Conservation (phyloP, 2,888 invertebrate species). For the Tachina grossa region DNA sequence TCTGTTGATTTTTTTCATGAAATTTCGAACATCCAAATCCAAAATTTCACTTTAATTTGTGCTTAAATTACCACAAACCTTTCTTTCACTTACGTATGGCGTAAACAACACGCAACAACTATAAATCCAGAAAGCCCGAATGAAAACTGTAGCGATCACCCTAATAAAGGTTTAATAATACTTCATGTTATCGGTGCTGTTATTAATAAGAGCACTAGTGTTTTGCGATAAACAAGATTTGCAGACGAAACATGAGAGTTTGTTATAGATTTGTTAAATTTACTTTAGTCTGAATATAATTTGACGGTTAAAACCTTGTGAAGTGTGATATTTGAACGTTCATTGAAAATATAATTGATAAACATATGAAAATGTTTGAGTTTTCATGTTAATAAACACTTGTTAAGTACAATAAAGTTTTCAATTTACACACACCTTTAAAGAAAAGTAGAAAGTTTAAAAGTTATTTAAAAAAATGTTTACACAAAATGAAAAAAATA, state of each 20-base stretch:
- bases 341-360: constrained; percentile 15
- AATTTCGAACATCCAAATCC: no score
- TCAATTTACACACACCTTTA: no score
- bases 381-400: no score
- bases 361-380: not conserved
- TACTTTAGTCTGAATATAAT: constrained; percentile 28
- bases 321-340: constrained; percentile 2
- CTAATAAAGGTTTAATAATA: constrained; percentile 15
- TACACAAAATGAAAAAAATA: no score
- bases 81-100: not conserved
- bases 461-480: no score
- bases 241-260: not conserved
- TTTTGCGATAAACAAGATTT: constrained; percentile 34
- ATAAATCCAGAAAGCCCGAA: not conserved
- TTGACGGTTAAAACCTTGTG: constrained; percentile 4
- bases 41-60: no score
- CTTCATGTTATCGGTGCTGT: not conserved
- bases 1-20: no score
- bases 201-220: constrained; percentile 4
- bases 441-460: no score
- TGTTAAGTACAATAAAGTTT: no score
- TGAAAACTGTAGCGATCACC: not conserved
- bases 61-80: not conserved
- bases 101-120: not conserved
- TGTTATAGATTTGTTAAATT: not conserved